Conservation (phyloP, 2,113 vertebrate species). For the Lophius piscatorius region DNA sequence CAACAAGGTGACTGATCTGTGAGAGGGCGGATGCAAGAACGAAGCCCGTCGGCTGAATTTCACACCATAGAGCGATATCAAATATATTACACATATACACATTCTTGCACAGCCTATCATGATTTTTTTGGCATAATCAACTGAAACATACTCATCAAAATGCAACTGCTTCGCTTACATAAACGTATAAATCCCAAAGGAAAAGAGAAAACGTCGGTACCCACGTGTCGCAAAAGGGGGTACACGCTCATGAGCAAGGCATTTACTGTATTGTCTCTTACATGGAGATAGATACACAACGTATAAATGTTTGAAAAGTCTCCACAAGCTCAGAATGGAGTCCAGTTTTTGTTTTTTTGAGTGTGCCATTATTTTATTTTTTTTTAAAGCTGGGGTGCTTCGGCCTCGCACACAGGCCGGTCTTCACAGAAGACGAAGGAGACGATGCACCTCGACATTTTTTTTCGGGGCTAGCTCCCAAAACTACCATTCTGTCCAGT, state of each 20-base stretch:
- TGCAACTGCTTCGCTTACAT: conserved; percentile 68
- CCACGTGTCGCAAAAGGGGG: conserved; percentile 71
- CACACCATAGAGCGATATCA: conserved; percentile 72
- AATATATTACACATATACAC: conserved; percentile 79
- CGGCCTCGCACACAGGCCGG: conserved; percentile 73
- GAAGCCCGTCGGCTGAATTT: conserved; percentile 62
- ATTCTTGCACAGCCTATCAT: conserved; percentile 64
- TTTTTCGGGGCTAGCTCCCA: conserved; percentile 53
- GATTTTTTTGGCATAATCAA: conserved; percentile 83
- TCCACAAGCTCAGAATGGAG: conserved; percentile 84
- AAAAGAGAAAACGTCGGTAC: conserved; percentile 73
- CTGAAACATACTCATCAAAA: conserved; percentile 72
- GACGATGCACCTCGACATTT: conserved; percentile 46
- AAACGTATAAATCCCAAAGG: conserved; percentile 74
- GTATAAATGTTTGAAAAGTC: conserved; percentile 84
- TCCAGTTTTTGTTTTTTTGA: conserved; percentile 64
- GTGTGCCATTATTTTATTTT: too few species aligned
- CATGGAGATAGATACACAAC: conserved; percentile 73
- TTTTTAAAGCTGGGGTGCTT: conserved; percentile 60
- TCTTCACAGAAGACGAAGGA: conserved; percentile 96
- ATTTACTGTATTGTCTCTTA: conserved; percentile 60
- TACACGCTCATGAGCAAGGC: conserved; percentile 70
- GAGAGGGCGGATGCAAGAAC: conserved; percentile 59
- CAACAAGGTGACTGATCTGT: conserved; percentile 57
- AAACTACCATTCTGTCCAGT: conserved; percentile 67